Base-by-base conservation (phyloP, 2,113 vertebrate species). In the Lucifuga dentata region DNA sequence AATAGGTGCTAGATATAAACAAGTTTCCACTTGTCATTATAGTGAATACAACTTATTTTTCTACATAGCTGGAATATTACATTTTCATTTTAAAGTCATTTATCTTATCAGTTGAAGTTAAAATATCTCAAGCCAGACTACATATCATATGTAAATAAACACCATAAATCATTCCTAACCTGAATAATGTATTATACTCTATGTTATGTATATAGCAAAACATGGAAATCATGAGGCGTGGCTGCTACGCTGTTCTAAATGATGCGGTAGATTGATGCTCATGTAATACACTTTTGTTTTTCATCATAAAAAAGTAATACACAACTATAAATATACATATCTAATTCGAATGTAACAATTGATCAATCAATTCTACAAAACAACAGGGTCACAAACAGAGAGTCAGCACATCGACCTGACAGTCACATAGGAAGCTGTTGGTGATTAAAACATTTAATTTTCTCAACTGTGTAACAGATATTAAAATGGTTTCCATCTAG, bases 121-220 rank as follows among this genome's bases (percentile, higher is more conserved):
- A 65, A 68, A 72, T 68, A 68, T 49, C 16, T 70, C 69, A 26
- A 78, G 49, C 32, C 59, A 61, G 16, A 46, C 24, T 12, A 69
- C 63, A 77, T 35, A 71, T 62, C 50, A 69, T 43, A 61, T 89
- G 84, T 89, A 90, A 81, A 89, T 90, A 90, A 80, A 80, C 41
- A 62, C n/a, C 63, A 88, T 80, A 69, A 76, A 85, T 86, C 78
- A 78, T 50, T 70, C 45, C 55, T 51, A 74, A 66, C 76, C 73
- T 82, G 50, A 77, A 78, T 38, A 61, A 80, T 86, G 85, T 89
- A 88, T 83, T 86, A 84, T 84, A 82, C 33, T 79, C 26, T 80
- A 9, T 77, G 76, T 78, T 40, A 32, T 64, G 20, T 50, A 63
- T 52, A 52, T 41, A 44, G 76, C 43, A 81, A 68, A 83, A 74